Evolutionary conservation across 2,113 vertebrate genomes (phyloP).

Genomic region (Mobula hypostoma): DNA sequence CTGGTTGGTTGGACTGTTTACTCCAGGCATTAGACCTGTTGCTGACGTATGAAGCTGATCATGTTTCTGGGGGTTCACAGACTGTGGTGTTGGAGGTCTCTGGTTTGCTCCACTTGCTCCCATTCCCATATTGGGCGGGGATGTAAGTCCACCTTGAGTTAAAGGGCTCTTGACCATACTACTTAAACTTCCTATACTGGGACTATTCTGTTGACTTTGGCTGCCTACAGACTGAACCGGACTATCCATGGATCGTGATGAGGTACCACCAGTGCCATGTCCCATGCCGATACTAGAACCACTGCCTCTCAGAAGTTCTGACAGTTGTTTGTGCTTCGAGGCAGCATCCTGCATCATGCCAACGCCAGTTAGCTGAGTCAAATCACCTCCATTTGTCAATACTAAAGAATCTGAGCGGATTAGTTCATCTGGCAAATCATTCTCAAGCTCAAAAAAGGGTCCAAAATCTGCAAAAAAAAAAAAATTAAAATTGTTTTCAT

Average conservation of each 20-base stretch:
- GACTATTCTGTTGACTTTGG: constrained; percentile 64
- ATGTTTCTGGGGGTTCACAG: constrained; percentile 41
- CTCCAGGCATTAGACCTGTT: constrained; percentile 60
- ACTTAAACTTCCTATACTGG: constrained; percentile 68
- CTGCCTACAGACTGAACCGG: constrained; percentile 43
- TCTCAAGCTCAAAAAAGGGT: constrained; percentile 90
- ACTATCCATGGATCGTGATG: constrained; percentile 34
- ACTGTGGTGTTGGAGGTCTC: constrained; percentile 55
- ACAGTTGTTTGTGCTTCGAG: constrained; percentile 95
- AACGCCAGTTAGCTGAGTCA: constrained; percentile 77
- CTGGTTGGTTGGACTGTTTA: constrained; percentile 64
- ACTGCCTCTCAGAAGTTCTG: constrained; percentile 80
- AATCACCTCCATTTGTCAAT: constrained; percentile 80
- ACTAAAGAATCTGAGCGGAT: constrained; percentile 87
- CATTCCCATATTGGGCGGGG: constrained; percentile 61
- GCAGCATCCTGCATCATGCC: constrained; percentile 84
- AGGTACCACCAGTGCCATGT: constrained; percentile 56
- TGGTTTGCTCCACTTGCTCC: constrained; percentile 59
- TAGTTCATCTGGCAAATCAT: constrained; percentile 94
- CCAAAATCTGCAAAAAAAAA: constrained; percentile 76
- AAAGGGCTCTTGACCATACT: constrained; percentile 73
- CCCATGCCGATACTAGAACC: constrained; percentile 70
- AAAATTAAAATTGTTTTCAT: constrained; percentile 23
- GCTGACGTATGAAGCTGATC: constrained; percentile 41
- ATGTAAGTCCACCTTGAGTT: constrained; percentile 62